Conservation (phyloP, 2,113 vertebrate genomes). For the Guaruba guarouba region DNA sequence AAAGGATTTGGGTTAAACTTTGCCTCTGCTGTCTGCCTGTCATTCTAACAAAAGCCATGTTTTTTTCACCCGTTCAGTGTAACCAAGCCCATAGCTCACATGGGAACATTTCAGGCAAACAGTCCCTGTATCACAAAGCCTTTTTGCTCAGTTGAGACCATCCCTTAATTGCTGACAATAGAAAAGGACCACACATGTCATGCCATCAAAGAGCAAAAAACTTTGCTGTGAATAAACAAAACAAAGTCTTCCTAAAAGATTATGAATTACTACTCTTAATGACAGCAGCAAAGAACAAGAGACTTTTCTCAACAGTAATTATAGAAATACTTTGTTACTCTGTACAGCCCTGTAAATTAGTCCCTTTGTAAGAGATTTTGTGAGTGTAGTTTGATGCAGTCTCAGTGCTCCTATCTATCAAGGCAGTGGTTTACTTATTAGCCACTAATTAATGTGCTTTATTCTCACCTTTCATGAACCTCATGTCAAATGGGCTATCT, state of each 20-base stretch:
- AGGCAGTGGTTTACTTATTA: conserved; percentile 41
- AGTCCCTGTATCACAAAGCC: conserved; percentile 55
- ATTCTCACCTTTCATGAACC: conserved; percentile 46
- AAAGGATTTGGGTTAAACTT: conserved; percentile 79
- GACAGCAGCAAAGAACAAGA: conserved; percentile 40
- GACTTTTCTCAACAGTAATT: conserved; percentile 43
- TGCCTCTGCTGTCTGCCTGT: conserved; percentile 60
- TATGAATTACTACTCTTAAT: conserved; percentile 31
- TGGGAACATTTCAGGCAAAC: conserved; percentile 65
- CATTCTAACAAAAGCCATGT: conserved; percentile 67
- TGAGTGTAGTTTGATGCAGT: not conserved
- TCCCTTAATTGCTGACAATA: conserved; percentile 63
- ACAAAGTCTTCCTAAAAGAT: conserved; percentile 51
- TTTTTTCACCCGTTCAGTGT: conserved; percentile 1
- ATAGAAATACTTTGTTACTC: conserved; percentile 32
- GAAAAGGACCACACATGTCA: conserved; percentile 41
- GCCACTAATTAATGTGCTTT: conserved; percentile 6
- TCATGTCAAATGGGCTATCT: not conserved
- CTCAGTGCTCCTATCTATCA: conserved; percentile 25
- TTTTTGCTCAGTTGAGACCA: conserved; percentile 51
- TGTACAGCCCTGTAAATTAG: conserved; percentile 38
- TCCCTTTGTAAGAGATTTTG: conserved; percentile 26
- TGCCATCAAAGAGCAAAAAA: conserved; percentile 40
- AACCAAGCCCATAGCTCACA: conserved; percentile 51
- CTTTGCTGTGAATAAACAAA: conserved; percentile 46